Conservation (phyloP, 2,113 vertebrate genomes). For the Phyllostomus hastatus region DNA sequence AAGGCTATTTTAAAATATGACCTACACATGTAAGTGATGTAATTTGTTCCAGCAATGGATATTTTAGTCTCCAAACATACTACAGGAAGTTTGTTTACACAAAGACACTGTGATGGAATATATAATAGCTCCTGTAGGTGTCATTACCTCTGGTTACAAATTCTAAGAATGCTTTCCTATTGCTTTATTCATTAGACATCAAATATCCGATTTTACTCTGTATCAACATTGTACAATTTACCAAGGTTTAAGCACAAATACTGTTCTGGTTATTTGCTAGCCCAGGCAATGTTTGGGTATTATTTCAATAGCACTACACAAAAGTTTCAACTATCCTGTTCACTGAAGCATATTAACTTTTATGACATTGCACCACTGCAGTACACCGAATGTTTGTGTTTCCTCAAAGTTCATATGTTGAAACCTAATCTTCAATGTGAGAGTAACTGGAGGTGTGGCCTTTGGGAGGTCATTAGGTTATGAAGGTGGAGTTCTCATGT, state of each 20-base stretch:
- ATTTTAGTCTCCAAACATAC: neutral
- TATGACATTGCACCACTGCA: neutral
- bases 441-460: neutral
- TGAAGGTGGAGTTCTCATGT: neutral
- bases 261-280: neutral
- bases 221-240: constrained; percentile 1
- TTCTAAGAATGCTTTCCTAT: constrained; percentile 30
- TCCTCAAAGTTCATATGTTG: neutral
- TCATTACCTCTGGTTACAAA: neutral
- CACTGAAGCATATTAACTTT: constrained; percentile 4
- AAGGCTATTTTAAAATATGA: constrained; percentile 13
- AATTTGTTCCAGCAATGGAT: neutral
- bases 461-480: neutral
- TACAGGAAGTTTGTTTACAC: neutral
- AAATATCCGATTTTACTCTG: neutral
- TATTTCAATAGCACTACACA: neutral
- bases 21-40: neutral
- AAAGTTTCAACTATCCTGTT: neutral
- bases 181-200: neutral
- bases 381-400: neutral
- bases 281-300: neutral
- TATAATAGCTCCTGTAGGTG: neutral
- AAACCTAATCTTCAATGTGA: neutral
- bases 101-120: neutral
- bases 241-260: neutral